Percentiles rank a stretch among this genome's conserved stretches.
These are phyloP conservation scores for Priocnemis perturbator DNA, from an alignment of 2,888 invertebrate genomes.

Conservation along the genomic window DNA sequence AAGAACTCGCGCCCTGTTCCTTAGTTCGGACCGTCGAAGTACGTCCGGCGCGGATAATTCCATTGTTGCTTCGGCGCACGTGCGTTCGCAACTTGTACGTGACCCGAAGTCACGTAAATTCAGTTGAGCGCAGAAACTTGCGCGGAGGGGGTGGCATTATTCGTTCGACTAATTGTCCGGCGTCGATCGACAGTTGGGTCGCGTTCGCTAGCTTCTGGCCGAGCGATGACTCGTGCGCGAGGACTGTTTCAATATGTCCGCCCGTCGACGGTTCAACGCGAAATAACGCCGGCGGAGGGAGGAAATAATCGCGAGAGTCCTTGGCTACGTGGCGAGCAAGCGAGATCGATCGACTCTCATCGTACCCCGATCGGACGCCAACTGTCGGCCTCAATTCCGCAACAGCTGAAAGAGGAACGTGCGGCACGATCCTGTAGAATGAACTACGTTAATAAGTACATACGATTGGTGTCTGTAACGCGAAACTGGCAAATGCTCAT, in stretches of 20 bases:
- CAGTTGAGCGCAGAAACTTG: conserved; percentile 15
- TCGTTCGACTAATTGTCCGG: conserved; percentile 39
- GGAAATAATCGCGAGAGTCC: too few species aligned
- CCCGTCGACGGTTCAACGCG: not conserved
- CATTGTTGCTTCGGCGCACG: conserved; percentile 35
- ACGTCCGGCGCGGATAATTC: conserved; percentile 32
- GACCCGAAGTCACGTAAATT: conserved; percentile 34
- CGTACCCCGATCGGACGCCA: too few species aligned
- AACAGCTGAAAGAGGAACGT: too few species aligned
- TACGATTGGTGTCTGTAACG: too few species aligned
- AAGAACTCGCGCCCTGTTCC: conserved; percentile 5
- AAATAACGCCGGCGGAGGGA: not conserved
- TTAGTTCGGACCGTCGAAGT: conserved; percentile 21
- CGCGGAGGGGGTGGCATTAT: conserved; percentile 18
- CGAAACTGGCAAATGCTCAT: too few species aligned
- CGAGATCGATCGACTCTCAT: too few species aligned
- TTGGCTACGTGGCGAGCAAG: too few species aligned
- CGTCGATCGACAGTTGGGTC: conserved; percentile 21
- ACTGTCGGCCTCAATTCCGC: too few species aligned
- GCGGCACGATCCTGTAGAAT: too few species aligned
- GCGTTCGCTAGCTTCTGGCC: not conserved
- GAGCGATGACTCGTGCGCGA: conserved; percentile 22
- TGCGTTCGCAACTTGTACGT: conserved; percentile 30
- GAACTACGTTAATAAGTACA: too few species aligned
- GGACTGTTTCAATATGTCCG: conserved; percentile 4